A percentile compares a stretch with the other conserved stretches of the same genome.
These are phyloP conservation scores for Cataglyphis rosenhaueri DNA, from an alignment of 2,888 invertebrate species.

Conservation along the genomic window DNA sequence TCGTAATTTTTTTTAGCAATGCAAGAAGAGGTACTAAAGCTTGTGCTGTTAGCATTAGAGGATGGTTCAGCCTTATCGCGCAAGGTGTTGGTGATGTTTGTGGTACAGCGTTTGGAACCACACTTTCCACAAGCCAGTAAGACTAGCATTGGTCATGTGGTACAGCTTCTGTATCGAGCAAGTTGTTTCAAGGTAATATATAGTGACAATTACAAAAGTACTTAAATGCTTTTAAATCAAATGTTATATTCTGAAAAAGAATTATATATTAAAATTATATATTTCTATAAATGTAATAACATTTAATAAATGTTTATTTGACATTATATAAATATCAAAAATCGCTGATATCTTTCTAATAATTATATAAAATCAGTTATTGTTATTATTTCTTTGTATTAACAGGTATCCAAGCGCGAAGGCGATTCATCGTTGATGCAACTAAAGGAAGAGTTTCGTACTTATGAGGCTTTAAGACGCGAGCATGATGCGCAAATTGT, in stretches of 20 bases:
- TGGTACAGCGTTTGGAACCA: slow-evolving; percentile 97
- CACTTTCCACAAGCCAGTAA: slow-evolving; percentile 99
- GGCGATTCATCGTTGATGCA: slow-evolving; percentile 99
- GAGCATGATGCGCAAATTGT: slow-evolving; percentile 99
- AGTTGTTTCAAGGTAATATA: slow-evolving; percentile 96
- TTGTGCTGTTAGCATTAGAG: slow-evolving; percentile 97
- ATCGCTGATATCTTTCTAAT: neutral
- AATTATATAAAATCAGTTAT: neutral
- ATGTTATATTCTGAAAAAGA: no score
- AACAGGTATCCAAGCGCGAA: slow-evolving; percentile 96
- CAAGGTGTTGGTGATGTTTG: slow-evolving; percentile 99
- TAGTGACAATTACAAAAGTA: neutral
- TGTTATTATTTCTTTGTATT: neutral
- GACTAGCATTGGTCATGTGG: slow-evolving; percentile 99
- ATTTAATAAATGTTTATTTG: no score
- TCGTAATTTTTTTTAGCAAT: slow-evolving; percentile 88
- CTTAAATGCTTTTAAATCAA: neutral
- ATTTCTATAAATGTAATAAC: neutral
- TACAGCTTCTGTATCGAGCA: slow-evolving; percentile 98
- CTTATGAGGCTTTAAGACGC: slow-evolving; percentile 95
- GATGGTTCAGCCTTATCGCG: slow-evolving; percentile 97
- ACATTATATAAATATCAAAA: neutral
- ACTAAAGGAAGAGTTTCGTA: slow-evolving; percentile 97
- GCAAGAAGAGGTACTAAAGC: slow-evolving; percentile 99
- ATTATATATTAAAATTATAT: neutral